phyloP scores from a whole-genome alignment of 2,113 vertebrate species.

The Hippopotamus amphibius region DNA sequence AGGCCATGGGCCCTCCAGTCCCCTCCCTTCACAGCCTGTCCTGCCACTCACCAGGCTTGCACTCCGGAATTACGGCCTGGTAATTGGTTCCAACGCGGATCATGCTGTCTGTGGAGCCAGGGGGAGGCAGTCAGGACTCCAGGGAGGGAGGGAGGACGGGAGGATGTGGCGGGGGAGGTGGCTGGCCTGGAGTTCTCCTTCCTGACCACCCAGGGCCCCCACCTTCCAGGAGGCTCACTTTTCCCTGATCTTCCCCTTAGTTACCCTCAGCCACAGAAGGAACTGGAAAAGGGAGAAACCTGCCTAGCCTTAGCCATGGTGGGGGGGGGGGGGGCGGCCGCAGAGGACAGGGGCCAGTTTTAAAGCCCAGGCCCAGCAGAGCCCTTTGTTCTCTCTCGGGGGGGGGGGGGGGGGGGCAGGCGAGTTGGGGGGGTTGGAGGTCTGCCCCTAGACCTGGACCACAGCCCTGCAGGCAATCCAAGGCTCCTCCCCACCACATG shows the following conservation, averaged over 20 bases:
- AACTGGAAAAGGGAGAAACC: conserved; percentile 1
- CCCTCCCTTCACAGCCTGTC: conserved; percentile 45
- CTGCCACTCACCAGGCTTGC: conserved; percentile 92
- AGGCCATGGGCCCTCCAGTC: not conserved
- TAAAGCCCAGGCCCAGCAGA: conserved; percentile 60
- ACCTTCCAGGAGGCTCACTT: conserved; percentile 57
- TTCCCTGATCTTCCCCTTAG: not conserved
- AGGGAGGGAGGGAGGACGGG: not conserved
- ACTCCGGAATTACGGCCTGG: conserved; percentile 95
- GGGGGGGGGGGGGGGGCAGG: not conserved
- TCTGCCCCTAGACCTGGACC: conserved; percentile 63
- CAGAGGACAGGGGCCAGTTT: conserved; percentile 22
- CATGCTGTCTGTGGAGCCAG: conserved; percentile 92
- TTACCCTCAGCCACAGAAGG: conserved; percentile 10
- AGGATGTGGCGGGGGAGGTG: conserved; percentile 60
- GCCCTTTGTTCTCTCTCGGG: conserved; percentile 73
- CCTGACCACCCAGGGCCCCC: conserved; percentile 54
- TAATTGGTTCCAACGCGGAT: conserved; percentile 96
- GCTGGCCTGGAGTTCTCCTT: conserved; percentile 64
- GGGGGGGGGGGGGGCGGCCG: too few species aligned
- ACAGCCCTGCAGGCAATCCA: conserved; percentile 47
- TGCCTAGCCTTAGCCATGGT: conserved; percentile 24
- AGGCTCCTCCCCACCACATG: conserved; percentile 66
- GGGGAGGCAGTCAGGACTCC: conserved; percentile 61
- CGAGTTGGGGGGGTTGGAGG: not conserved